Base-by-base conservation (phyloP, 2,113 vertebrate genomes). In the Corydoras sp. region DNA sequence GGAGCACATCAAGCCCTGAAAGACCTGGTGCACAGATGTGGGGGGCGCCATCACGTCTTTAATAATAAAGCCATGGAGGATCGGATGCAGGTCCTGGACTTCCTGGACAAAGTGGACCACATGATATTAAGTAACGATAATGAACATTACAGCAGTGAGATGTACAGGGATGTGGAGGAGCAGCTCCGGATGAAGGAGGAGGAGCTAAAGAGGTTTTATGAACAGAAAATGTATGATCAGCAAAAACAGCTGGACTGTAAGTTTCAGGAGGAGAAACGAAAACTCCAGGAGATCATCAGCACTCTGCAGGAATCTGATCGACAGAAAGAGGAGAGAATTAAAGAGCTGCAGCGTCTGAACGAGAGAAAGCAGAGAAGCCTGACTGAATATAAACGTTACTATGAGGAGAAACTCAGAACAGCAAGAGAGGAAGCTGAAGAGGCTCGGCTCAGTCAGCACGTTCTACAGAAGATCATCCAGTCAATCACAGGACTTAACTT, bases 51-150 rank as follows among this genome's bases (percentile, higher is more conserved):
- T 48, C 72, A 74, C 43, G 65, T 74, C 1, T 62, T 74, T 2
- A 3, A 74, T 58, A 74, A 74, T 12, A 67, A 14, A 35, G 5
- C 10, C 32, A 11, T 73, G 4, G 0, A 60, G 5, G 56, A 73
- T 9, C 63, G 71, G 7, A 6, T 5, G 4, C 71, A 73, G 43
- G 71, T 73, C 10, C n/a, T 66, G 3, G 56, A 60, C 55, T 66
- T 73, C 5, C 12, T 73, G 29, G 56, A 73, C 5, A 73, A 73
- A 59, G 63, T 73, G 8, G 56, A 66, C 1, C 13, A 49, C 5
- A 65, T 73, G 56, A 4, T 73, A 3, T n/a, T 2, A 3, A 11
- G 1, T 12, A 73, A 73, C 6, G 29, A 4, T 0, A 13, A 9
- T 8, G 5, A 73, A 10, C 9, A 10, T 58, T 73, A 73, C 56